These are phyloP conservation scores for Hylia prasina DNA, from an alignment of 2,113 vertebrate genomes.

Conservation along the genomic window DNA sequence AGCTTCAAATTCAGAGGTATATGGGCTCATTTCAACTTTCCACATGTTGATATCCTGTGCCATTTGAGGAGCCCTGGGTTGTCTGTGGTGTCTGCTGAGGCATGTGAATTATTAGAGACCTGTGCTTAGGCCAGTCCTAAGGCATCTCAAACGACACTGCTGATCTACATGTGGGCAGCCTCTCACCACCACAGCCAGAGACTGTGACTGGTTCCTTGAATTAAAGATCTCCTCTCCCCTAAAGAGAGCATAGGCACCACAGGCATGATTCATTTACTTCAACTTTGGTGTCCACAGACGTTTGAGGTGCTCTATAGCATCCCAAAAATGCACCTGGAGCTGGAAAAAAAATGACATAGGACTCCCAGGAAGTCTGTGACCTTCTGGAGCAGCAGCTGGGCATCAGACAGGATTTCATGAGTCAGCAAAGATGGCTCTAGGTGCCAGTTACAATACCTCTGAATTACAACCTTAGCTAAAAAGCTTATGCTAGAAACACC, in stretches of 20 bases:
- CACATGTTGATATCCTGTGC: background rate
- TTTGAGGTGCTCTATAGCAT: background rate
- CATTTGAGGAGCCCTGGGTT: background rate
- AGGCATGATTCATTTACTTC: background rate
- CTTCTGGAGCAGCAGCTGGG: background rate
- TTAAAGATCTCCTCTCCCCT: background rate
- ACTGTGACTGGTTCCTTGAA: background rate
- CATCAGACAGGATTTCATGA: background rate
- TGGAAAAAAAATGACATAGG: background rate
- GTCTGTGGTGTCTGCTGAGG: background rate
- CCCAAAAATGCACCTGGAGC: background rate
- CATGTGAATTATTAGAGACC: background rate
- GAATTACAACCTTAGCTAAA: background rate
- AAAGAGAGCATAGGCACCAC: background rate
- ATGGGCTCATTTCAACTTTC: background rate
- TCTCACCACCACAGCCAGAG: background rate
- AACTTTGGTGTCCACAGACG: background rate
- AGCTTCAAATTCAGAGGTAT: background rate
- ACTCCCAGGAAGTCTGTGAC: background rate
- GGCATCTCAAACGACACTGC: background rate
- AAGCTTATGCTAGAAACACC: background rate
- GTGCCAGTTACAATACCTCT: background rate
- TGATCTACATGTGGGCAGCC: background rate
- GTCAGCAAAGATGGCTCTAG: background rate
- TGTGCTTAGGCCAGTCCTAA: background rate